Percentiles rank a stretch among this genome's conserved stretches.
phyloP scores from a whole-genome alignment of 2,113 vertebrate genomes.

The Colistium nudipinnis region DNA sequence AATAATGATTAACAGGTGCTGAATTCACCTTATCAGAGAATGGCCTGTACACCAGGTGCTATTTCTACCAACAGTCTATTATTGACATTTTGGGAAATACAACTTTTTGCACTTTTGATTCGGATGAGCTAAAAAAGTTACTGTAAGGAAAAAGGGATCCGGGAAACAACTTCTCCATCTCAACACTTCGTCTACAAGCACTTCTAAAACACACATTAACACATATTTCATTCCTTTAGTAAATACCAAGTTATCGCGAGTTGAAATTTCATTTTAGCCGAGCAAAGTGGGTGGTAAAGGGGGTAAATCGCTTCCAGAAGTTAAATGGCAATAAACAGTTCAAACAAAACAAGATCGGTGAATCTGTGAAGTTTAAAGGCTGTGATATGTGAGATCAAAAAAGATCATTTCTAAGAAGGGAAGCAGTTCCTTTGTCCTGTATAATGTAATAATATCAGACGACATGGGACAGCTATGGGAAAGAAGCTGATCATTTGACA shows the following conservation, averaged over 20 bases:
- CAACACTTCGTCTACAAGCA: too few species aligned
- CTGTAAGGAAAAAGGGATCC: background rate
- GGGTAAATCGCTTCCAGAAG: background rate
- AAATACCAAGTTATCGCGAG: background rate
- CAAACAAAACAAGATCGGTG: background rate
- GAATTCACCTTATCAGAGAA: constrained; percentile 2
- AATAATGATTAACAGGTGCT: too few species aligned
- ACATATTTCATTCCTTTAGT: background rate
- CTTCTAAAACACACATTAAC: too few species aligned
- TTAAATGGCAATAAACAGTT: background rate
- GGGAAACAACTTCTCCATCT: too few species aligned
- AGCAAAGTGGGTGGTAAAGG: background rate
- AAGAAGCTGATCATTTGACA: background rate
- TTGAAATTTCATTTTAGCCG: too few species aligned
- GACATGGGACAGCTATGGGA: background rate
- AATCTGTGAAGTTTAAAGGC: background rate
- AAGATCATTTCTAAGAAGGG: background rate
- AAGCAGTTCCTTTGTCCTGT: background rate
- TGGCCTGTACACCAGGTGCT: background rate
- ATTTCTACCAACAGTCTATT: too few species aligned
- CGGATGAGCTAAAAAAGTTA: background rate
- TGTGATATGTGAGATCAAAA: background rate
- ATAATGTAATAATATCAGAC: background rate
- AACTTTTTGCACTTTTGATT: too few species aligned
- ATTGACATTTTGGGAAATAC: too few species aligned